These are phyloP conservation scores for Latrodectus geometricus DNA, from an alignment of 1,140 invertebrate species.

Conservation along the genomic window DNA sequence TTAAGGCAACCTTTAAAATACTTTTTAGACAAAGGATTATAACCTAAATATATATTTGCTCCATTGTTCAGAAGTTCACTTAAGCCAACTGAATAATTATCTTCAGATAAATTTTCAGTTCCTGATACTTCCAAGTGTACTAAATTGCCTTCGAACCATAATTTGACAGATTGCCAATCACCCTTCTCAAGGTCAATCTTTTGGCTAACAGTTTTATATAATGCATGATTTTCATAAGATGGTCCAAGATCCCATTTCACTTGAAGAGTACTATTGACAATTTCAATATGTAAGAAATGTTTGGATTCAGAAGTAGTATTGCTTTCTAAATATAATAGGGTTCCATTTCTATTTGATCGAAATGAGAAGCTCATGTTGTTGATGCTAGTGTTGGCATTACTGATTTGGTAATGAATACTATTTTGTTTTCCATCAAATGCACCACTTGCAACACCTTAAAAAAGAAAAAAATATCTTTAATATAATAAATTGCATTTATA, in stretches of 20 bases:
- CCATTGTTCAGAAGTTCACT: constrained; percentile 49
- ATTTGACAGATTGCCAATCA: constrained; percentile 38
- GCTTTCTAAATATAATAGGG: constrained; percentile 35
- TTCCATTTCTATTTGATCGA: constrained; percentile 36
- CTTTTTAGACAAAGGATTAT: constrained; percentile 8
- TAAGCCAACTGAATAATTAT: constrained; percentile 28
- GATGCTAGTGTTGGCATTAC: background rate
- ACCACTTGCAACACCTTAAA: constrained; percentile 77
- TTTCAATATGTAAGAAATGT: constrained; percentile 49
- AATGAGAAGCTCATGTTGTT: constrained; percentile 56
- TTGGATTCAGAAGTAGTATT: background rate
- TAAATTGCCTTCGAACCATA: constrained; percentile 49
- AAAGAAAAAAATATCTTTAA: background rate
- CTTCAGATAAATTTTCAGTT: constrained; percentile 46
- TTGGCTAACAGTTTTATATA: constrained; percentile 52
- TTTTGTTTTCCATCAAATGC: constrained; percentile 79
- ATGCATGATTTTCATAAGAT: constrained; percentile 31
- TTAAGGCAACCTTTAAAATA: constrained; percentile 87
- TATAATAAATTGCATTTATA: too few relatives aligned
- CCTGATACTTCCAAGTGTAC: constrained; percentile 41
- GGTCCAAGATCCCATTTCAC: constrained; percentile 54
- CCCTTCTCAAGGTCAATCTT: constrained; percentile 21
- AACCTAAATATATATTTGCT: constrained; percentile 45
- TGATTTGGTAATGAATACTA: constrained; percentile 56
- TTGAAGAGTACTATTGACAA: constrained; percentile 8